Percentiles rank a stretch among this genome's conserved stretches.
Conservation (phyloP, 2,888 invertebrate genomes). For the Drosophila eohydei region DNA sequence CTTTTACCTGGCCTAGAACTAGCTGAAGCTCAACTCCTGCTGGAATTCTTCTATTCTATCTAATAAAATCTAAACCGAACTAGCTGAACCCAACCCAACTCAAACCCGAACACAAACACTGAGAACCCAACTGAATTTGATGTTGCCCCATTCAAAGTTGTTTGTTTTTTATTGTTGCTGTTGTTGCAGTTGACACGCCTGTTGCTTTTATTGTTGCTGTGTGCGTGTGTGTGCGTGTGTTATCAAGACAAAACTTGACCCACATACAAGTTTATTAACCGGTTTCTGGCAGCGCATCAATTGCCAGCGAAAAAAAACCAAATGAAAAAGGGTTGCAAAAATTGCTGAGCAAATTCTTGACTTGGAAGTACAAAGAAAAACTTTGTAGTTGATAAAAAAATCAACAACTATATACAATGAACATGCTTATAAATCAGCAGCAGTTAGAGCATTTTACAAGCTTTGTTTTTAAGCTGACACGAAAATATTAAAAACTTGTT, state of each 20-base stretch:
- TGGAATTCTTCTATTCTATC: constrained; percentile 32
- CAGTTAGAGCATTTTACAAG: neutral
- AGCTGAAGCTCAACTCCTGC: constrained; percentile 16
- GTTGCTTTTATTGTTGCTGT: constrained; percentile 58
- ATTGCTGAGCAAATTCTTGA: constrained; percentile 34
- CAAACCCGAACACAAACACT: constrained; percentile 15
- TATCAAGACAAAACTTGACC: constrained; percentile 84
- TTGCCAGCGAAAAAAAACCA: constrained; percentile 20
- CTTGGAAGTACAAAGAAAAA: constrained; percentile 20
- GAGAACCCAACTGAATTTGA: constrained; percentile 50
- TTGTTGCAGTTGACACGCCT: constrained; percentile 71
- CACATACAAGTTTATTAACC: constrained; percentile 83
- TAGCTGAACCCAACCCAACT: constrained; percentile 30
- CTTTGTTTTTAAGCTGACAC: too few species aligned
- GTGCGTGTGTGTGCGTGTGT: constrained; percentile 48
- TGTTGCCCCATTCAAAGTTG: constrained; percentile 45
- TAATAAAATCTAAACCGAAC: constrained; percentile 43
- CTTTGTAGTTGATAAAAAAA: neutral
- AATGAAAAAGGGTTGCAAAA: constrained; percentile 54
- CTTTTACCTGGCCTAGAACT: constrained; percentile 42
- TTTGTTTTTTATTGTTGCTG: constrained; percentile 45
- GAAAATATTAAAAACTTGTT: too few species aligned
- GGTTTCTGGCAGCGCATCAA: constrained; percentile 64
- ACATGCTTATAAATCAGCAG: neutral
- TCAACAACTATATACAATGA: neutral